Evolutionary conservation across 2,888 invertebrate genomes (phyloP).

Genomic region (Noctua janthina): DNA sequence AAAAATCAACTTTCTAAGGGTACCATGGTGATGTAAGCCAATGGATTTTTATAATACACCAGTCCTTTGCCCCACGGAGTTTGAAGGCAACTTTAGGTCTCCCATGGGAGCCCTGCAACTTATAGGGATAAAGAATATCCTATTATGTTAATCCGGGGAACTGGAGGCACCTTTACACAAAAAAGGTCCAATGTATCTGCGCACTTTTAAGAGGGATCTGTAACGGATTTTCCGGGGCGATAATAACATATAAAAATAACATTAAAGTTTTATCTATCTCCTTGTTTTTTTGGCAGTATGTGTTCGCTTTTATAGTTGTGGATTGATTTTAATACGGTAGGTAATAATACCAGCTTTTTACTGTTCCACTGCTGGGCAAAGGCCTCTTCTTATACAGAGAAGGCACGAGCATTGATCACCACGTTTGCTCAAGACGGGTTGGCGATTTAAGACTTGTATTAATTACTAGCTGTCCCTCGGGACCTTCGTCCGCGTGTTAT

Average conservation of each 20-base stretch:
- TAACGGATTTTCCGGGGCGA: conserved; percentile 70
- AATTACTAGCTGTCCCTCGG: too few species aligned
- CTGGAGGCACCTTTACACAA: conserved; percentile 72
- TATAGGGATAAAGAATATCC: conserved; percentile 78
- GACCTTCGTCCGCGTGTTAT: too few species aligned
- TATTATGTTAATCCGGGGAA: conserved; percentile 78
- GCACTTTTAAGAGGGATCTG: conserved; percentile 72
- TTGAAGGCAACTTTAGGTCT: conserved; percentile 75
- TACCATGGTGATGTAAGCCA: conserved; percentile 67
- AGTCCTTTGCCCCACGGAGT: conserved; percentile 70
- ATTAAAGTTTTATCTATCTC: conserved; percentile 58
- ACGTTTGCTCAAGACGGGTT: neutral
- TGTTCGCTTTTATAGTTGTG: neutral
- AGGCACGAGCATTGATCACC: neutral
- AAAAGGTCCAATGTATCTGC: conserved; percentile 74
- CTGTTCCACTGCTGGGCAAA: neutral
- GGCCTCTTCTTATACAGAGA: neutral
- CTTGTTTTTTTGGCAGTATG: conserved; percentile 32
- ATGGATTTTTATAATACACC: conserved; percentile 72
- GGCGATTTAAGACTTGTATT: neutral
- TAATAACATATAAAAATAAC: conserved; percentile 70
- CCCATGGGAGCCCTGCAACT: conserved; percentile 77
- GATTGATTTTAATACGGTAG: conserved; percentile 10
- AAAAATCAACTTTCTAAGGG: conserved; percentile 61
- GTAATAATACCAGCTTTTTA: neutral